Conservation (phyloP, 2,113 vertebrate genomes). For the Herpetotheres cachinnans region DNA sequence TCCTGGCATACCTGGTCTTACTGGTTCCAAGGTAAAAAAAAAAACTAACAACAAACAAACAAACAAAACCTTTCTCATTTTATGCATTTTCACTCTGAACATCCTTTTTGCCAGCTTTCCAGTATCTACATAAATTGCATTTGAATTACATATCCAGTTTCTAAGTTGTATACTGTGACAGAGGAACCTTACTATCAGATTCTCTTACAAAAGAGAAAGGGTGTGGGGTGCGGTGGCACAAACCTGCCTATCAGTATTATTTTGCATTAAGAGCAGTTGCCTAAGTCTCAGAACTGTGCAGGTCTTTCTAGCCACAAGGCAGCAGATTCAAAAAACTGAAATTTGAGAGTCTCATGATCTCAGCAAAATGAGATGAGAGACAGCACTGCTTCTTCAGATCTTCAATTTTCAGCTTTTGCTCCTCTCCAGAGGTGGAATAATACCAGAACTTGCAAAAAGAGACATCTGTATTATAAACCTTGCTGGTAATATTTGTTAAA, state of each 20-base stretch:
- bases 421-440: background rate
- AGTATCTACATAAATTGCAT: background rate
- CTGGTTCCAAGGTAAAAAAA: conserved; percentile 39
- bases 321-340: background rate
- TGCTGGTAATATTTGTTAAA: background rate
- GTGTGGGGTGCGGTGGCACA: background rate
- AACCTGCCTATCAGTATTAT: background rate
- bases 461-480: background rate
- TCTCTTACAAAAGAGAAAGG: background rate
- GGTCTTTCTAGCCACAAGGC: background rate
- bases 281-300: background rate
- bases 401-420: background rate
- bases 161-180: background rate
- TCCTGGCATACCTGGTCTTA: conserved; percentile 53
- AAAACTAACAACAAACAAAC: background rate
- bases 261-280: background rate
- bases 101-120: background rate
- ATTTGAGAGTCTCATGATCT: background rate
- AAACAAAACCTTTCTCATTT: background rate
- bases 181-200: background rate
- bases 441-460: background rate
- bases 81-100: background rate
- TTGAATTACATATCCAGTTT: background rate
- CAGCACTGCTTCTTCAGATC: background rate
- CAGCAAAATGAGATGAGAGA: background rate